Conservation (phyloP, 2,113 vertebrate species). For the Australoheros scitulus region DNA sequence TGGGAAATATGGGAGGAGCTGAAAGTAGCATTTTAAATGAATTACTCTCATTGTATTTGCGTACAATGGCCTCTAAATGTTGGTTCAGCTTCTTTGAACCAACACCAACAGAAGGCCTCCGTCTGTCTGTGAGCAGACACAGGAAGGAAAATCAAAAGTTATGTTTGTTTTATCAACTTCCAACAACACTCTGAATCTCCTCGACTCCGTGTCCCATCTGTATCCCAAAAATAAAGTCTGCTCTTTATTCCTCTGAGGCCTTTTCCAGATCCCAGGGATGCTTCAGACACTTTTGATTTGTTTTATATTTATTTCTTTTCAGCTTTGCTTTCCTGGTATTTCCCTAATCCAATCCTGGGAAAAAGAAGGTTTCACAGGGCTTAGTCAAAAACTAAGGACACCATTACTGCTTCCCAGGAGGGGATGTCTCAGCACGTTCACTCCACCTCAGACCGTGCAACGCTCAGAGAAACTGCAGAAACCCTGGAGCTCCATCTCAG, state of each 20-base stretch:
- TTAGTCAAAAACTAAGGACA: background rate
- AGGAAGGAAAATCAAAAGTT: no score
- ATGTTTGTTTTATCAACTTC: background rate
- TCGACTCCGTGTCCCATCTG: background rate
- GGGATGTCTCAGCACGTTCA: no score
- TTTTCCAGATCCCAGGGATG: background rate
- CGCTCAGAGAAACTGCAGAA: no score
- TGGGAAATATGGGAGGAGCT: background rate
- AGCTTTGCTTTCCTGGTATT: background rate
- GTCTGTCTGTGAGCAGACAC: no score
- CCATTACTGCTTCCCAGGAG: background rate
- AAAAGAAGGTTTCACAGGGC: background rate
- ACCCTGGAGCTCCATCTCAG: no score
- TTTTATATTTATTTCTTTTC: no score
- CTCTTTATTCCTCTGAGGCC: background rate
- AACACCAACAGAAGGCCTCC: no score
- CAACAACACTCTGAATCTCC: background rate
- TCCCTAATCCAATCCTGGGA: background rate
- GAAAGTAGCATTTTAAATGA: fast-evolving
- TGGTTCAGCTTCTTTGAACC: no score
- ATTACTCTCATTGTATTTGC: background rate
- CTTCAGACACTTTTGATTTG: no score
- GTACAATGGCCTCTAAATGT: no score
- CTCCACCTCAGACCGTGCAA: no score
- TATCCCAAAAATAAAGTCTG: background rate